Percentiles rank a stretch among this genome's conserved stretches.
Evolutionary conservation across 2,888 invertebrate species (phyloP).

Genomic region (Stenchaetothrips biformis): DNA sequence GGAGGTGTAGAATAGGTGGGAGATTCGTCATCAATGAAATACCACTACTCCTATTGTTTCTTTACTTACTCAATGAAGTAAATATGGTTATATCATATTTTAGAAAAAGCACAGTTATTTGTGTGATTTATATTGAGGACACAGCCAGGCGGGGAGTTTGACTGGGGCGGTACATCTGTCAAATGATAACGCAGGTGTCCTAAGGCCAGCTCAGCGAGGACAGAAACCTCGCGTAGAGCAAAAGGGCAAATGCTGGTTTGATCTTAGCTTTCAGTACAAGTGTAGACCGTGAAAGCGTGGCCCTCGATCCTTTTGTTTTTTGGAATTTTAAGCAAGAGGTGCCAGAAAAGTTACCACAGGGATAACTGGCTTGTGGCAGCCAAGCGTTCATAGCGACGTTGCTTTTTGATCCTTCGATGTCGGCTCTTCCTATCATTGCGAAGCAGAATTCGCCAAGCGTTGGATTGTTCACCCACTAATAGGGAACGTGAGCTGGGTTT

Average conservation of each 20-base stretch:
- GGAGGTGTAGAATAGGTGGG: slow-evolving; percentile 58
- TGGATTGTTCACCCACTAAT: too few relatives aligned
- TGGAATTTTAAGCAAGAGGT: slow-evolving; percentile 58
- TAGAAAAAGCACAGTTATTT: slow-evolving; percentile 49
- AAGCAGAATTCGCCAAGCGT: too few relatives aligned
- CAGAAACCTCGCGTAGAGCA: slow-evolving; percentile 67
- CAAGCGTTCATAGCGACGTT: slow-evolving; percentile 61
- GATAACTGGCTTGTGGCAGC: too few relatives aligned
- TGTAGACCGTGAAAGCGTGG: slow-evolving; percentile 59
- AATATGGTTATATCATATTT: slow-evolving; percentile 52
- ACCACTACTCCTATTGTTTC: slow-evolving; percentile 54
- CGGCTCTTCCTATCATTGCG: too few relatives aligned
- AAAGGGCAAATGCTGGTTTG: slow-evolving; percentile 65
- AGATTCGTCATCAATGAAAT: slow-evolving; percentile 47
- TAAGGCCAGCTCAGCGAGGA: slow-evolving; percentile 60
- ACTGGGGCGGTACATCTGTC: slow-evolving; percentile 63
- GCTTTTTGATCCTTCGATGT: too few relatives aligned
- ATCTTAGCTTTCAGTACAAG: slow-evolving; percentile 61
- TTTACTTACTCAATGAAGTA: slow-evolving; percentile 53
- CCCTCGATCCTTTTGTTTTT: slow-evolving; percentile 60
- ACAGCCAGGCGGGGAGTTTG: too few relatives aligned
- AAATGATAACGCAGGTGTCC: slow-evolving; percentile 62
- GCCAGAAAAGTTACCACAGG: too few relatives aligned
- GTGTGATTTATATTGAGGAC: too few relatives aligned
- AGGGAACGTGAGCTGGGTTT: too few relatives aligned